Evolutionary conservation across 1,140 invertebrate genomes (phyloP).

Genomic region (Cylas formicarius): DNA sequence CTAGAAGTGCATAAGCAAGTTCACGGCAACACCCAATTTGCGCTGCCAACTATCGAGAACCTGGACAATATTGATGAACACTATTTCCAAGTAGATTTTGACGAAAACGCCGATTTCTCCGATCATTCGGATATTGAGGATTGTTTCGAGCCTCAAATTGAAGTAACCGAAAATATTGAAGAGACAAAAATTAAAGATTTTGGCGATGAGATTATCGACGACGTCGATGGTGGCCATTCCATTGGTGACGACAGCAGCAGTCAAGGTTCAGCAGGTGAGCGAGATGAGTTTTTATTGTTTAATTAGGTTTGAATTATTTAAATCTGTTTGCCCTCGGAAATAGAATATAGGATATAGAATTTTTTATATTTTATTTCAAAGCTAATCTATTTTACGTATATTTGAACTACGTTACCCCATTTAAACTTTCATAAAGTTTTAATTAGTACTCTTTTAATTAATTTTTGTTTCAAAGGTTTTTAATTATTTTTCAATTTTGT

Average conservation of each 20-base stretch:
- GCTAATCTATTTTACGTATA: too few relatives aligned
- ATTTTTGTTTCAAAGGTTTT: too few relatives aligned
- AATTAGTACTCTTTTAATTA: too few relatives aligned
- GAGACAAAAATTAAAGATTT: conserved; percentile 24
- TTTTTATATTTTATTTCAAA: too few relatives aligned
- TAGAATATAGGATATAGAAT: too few relatives aligned
- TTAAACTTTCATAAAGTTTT: too few relatives aligned
- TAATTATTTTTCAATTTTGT: too few relatives aligned
- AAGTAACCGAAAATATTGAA: conserved; percentile 33
- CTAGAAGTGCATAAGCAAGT: conserved; percentile 36
- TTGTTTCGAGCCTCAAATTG: conserved; percentile 35
- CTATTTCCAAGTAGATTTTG: conserved; percentile 36
- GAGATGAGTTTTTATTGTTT: too few relatives aligned
- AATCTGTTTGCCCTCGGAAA: too few relatives aligned
- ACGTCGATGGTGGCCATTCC: not conserved
- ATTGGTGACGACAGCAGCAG: conserved; percentile 1
- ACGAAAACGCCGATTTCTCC: conserved; percentile 23
- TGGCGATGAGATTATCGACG: not conserved
- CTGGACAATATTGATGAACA: conserved; percentile 38
- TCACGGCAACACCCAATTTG: conserved; percentile 31
- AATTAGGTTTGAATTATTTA: too few relatives aligned
- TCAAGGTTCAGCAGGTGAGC: too few relatives aligned
- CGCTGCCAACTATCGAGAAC: conserved; percentile 36
- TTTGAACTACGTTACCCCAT: too few relatives aligned
- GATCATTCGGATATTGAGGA: conserved; percentile 31